A percentile compares a stretch with the other conserved stretches of the same genome.
phyloP scores from a whole-genome alignment of 2,797 vertebrate species.

The Propithecus deckenii region DNA sequence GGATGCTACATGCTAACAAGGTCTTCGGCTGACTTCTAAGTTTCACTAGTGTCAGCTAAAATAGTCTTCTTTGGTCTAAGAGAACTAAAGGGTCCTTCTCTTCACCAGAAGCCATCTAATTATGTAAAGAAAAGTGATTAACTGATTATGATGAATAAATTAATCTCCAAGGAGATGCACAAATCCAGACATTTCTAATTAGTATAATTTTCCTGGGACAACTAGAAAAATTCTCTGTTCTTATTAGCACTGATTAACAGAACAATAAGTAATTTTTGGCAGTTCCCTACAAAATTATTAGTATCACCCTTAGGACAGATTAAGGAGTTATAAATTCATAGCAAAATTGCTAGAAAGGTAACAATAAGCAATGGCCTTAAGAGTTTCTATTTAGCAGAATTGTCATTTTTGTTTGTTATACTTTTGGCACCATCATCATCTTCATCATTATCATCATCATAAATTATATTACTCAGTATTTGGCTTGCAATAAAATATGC shows the following conservation, averaged over 20 bases:
- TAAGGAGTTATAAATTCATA: slow-evolving; percentile 80
- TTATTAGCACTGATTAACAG: slow-evolving; percentile 86
- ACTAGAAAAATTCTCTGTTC: slow-evolving; percentile 82
- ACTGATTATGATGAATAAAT: slow-evolving; percentile 89
- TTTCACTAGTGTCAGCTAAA: slow-evolving; percentile 67
- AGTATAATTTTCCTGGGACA: slow-evolving; percentile 84
- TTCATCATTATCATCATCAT: neutral
- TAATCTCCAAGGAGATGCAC: slow-evolving; percentile 86
- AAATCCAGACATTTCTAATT: slow-evolving; percentile 88
- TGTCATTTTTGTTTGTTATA: neutral
- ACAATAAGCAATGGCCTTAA: neutral
- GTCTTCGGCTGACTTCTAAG: neutral
- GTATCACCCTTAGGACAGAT: slow-evolving; percentile 80
- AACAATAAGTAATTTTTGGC: slow-evolving; percentile 87
- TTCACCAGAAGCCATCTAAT: slow-evolving; percentile 83
- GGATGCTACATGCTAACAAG: neutral
- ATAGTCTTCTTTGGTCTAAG: slow-evolving; percentile 64
- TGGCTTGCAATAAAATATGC: neutral
- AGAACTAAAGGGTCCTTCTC: slow-evolving; percentile 81
- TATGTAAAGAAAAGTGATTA: slow-evolving; percentile 88
- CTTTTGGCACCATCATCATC: neutral
- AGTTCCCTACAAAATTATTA: slow-evolving; percentile 83
- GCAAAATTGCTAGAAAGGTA: slow-evolving; percentile 70
- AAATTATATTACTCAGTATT: neutral
- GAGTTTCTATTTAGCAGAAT: neutral